A percentile compares a stretch with the other conserved stretches of the same genome.
These are phyloP conservation scores for Corvus cornix DNA, from an alignment of 2,113 vertebrate species.

Conservation along the genomic window DNA sequence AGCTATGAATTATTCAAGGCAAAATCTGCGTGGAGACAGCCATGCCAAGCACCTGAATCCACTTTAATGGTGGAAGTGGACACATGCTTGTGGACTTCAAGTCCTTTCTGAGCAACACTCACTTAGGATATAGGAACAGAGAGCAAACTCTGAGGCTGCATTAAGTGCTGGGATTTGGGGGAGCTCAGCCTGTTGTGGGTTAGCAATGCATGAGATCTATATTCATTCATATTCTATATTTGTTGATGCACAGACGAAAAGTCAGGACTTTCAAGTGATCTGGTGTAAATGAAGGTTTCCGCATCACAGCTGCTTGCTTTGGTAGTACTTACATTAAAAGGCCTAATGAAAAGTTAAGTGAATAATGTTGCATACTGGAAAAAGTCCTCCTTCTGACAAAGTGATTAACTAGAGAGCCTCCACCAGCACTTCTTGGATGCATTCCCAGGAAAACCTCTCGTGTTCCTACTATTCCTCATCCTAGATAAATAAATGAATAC, in stretches of 20 bases:
- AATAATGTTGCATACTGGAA: neutral
- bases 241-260: neutral
- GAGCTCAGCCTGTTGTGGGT: neutral
- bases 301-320: neutral
- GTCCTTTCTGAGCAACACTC: constrained; percentile 64
- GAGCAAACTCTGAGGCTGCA: neutral
- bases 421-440: neutral
- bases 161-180: neutral
- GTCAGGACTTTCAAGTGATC: neutral
- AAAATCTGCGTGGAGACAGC: constrained; percentile 42
- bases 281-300: neutral
- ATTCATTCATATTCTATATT: neutral
- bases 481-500: neutral
- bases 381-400: constrained; percentile 19
- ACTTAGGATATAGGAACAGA: constrained; percentile 45
- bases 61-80: constrained; percentile 57
- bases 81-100: constrained; percentile 53
- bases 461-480: neutral
- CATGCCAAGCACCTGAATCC: constrained; percentile 71
- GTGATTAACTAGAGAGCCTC: neutral
- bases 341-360: constrained; percentile 36
- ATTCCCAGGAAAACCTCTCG: neutral
- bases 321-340: neutral
- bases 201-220: neutral
- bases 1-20: constrained; percentile 49